These are phyloP conservation scores for Recurvirostra avosetta DNA, from an alignment of 2,113 vertebrate genomes.

Conservation along the genomic window DNA sequence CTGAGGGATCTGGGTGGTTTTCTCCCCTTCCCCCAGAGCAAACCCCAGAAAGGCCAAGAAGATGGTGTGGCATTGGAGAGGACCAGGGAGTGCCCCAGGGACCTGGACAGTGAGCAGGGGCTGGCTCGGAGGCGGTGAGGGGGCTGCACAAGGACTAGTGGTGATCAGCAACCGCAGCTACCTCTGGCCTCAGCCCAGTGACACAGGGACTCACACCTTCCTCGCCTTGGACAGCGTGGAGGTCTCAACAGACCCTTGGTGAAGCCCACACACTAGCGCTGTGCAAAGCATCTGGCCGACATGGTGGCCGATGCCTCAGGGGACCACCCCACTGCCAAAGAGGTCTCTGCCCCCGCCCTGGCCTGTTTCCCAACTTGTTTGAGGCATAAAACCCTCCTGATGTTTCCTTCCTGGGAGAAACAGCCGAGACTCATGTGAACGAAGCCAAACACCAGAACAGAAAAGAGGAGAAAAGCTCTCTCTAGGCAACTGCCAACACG, in stretches of 20 bases:
- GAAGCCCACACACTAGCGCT: not conserved
- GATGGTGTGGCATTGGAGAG: not conserved
- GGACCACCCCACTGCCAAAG: not conserved
- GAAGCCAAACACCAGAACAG: not conserved
- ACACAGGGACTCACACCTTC: too few relatives aligned
- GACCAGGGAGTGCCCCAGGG: too few relatives aligned
- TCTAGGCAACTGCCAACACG: not conserved
- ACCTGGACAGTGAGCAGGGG: not conserved
- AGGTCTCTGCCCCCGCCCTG: not conserved
- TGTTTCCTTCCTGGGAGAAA: not conserved
- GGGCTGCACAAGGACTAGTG: not conserved
- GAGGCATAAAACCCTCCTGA: not conserved
- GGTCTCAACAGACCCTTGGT: not conserved
- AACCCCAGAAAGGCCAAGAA: not conserved
- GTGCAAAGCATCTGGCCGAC: not conserved
- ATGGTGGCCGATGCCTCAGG: fast-evolving
- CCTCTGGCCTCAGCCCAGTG: not conserved
- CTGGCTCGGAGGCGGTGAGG: not conserved
- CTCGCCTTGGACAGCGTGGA: fast-evolving
- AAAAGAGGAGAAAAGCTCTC: not conserved
- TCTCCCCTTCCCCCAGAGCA: not conserved
- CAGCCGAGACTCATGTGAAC: fast-evolving
- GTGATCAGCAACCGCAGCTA: not conserved
- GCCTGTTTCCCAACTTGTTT: not conserved
- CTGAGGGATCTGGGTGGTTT: not conserved